Evolutionary conservation across 2,888 invertebrate genomes (phyloP).

Genomic region (Hydrotaea cyrtoneurina): DNA sequence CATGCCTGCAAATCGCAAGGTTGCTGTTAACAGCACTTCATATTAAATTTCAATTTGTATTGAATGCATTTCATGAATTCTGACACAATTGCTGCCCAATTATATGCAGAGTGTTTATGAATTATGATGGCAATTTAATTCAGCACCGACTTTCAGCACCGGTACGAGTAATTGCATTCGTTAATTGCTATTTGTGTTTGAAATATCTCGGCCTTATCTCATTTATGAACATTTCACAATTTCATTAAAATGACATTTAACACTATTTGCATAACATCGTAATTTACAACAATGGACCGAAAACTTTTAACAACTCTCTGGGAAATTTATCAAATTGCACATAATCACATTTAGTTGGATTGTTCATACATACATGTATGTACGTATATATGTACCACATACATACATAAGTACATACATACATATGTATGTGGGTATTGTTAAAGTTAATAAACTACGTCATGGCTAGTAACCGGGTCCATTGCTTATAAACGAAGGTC

Average conservation of each 20-base stretch:
- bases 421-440: background rate
- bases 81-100: constrained; percentile 4
- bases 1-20: background rate
- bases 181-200: constrained; percentile 29
- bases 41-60: constrained; percentile 11
- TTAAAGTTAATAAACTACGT: background rate
- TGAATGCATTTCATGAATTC: constrained; percentile 10
- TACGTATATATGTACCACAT: background rate
- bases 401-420: too few species aligned
- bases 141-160: constrained; percentile 18
- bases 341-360: constrained; percentile 15
- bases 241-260: constrained; percentile 39
- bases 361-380: constrained; percentile 2
- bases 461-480: background rate
- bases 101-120: constrained; percentile 32
- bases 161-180: constrained; percentile 23
- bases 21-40: constrained; percentile 1
- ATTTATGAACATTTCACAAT: constrained; percentile 31
- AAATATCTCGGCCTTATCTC: constrained; percentile 13
- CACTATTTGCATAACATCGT: constrained; percentile 28
- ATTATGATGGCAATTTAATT: constrained; percentile 35
- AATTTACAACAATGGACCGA: constrained; percentile 26
- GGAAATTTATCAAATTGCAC: constrained; percentile 30
- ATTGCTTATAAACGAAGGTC: too few species aligned
- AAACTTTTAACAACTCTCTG: constrained; percentile 16